These are phyloP conservation scores for Drosophila micromelanica DNA, from an alignment of 1,140 invertebrate species.

Conservation along the genomic window DNA sequence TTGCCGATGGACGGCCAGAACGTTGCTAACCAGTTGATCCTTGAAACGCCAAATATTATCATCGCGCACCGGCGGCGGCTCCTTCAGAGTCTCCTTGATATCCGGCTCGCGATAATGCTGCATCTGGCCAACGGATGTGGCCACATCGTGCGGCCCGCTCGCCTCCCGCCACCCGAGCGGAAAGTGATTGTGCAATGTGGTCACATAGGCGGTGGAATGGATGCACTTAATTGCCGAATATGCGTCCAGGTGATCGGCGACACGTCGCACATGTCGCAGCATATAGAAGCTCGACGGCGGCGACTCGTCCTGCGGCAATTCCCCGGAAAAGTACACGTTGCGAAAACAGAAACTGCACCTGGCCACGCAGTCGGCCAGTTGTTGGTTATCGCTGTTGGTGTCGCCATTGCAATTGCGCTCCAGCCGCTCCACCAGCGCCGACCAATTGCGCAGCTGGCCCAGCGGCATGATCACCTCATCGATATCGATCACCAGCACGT, in stretches of 20 bases:
- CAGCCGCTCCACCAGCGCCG: conserved; percentile 26
- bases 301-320: conserved; percentile 89
- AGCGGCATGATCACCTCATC: conserved; percentile 96
- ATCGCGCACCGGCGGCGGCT: conserved; percentile 37
- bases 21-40: conserved; percentile 34
- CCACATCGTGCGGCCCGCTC: conserved; percentile 91
- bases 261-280: conserved; percentile 94
- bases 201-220: conserved; percentile 93
- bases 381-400: conserved; percentile 6
- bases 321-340: conserved; percentile 95
- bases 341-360: conserved; percentile 92
- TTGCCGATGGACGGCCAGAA: conserved; percentile 16
- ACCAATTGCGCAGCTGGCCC: conserved; percentile 64
- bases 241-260: conserved; percentile 93
- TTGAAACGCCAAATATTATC: conserved; percentile 60
- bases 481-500: conserved; percentile 94
- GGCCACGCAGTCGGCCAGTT: conserved; percentile 1
- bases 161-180: conserved; percentile 92
- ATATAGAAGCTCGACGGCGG: conserved; percentile 93
- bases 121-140: conserved; percentile 91
- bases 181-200: conserved; percentile 95
- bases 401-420: neutral
- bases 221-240: conserved; percentile 95
- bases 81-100: conserved; percentile 77
- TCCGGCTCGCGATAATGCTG: conserved; percentile 93